Evolutionary conservation across 2,797 vertebrate genomes (phyloP).

Genomic region (Chaetophractus vellerosus): DNA sequence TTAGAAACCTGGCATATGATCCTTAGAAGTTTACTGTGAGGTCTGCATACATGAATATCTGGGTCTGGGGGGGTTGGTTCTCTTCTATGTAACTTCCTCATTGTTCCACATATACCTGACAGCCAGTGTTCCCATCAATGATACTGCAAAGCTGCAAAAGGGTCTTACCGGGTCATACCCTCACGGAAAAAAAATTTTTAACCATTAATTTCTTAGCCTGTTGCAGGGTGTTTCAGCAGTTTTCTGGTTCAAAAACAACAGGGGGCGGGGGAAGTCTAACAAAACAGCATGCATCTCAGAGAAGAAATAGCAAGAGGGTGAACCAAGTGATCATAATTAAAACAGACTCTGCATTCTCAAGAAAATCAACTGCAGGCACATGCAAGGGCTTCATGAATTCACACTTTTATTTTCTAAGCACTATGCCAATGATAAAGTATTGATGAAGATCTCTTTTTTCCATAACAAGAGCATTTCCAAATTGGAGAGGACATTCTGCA

Average conservation of each 20-base stretch:
- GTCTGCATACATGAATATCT: neutral
- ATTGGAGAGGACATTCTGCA: neutral
- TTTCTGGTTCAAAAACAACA: constrained; percentile 7
- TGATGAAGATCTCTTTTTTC: neutral
- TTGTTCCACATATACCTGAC: neutral
- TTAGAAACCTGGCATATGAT: neutral
- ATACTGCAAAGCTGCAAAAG: neutral
- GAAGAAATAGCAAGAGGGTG: neutral
- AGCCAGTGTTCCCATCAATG: neutral
- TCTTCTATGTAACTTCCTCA: neutral
- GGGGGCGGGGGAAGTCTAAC: neutral
- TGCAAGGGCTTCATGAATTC: neutral
- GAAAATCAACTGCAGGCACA: neutral
- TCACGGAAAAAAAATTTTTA: neutral
- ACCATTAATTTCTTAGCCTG: neutral
- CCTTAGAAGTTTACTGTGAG: neutral
- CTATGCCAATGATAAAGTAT: neutral
- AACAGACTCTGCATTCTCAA: neutral
- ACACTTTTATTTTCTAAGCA: neutral
- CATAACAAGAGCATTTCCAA: neutral
- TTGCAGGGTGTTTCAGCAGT: neutral
- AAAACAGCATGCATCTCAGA: neutral
- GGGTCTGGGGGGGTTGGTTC: neutral
- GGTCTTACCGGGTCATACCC: neutral
- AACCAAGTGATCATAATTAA: neutral